Evolutionary conservation across 1,140 invertebrate species (phyloP), one percentile per base, ranked within the genome.

Genomic region (Caenorhabditis tropicalis): DNA sequence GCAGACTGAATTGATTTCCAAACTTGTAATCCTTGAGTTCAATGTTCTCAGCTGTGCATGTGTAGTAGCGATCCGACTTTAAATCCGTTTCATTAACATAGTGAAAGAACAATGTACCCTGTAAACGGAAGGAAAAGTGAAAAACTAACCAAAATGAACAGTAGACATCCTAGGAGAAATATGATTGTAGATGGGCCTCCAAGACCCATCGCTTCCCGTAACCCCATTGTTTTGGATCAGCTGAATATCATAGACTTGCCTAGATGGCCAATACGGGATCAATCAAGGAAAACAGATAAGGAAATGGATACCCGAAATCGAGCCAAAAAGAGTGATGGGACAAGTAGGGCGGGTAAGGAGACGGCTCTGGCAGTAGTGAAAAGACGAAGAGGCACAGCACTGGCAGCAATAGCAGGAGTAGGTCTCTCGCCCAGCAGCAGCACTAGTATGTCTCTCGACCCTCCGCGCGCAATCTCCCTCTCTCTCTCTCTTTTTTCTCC

Each of bases 41-140:
- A 12, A 82, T 79, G 82, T 91, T 91, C 81, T 91, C 91, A 19
- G 90, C 90, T 7, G 89, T 89, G 84, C 90, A 91, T 19, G 90
- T 90, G 84, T 91, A 91, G 83, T 88, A 89, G 27, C 86, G 87
- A 82, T 87, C 86, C 7, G 86, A 85, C 89, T 91, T 91, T 79
- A 91, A 91, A 91, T 91, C 90, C 27, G 82, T 84, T 80, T 88
- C 87, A 86, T 88, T 88, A 29, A 91, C 90, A 85, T 91, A 85
- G 85, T 91, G 90, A 84, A 91, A 91, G 86, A 91, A 91, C 70
- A 91, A 89, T 19, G 90, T 91, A 31, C 90, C 90, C 90, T 90
- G 83, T 82, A 91, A 89, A 81, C 85, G 80, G 39, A 82, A 19
- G 19, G 31, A 60, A 29, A 43, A 60, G 46, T 43, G 31, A 12